Evolutionary conservation across 1,140 invertebrate species (phyloP).

Genomic region (Eriosoma lanigerum): DNA sequence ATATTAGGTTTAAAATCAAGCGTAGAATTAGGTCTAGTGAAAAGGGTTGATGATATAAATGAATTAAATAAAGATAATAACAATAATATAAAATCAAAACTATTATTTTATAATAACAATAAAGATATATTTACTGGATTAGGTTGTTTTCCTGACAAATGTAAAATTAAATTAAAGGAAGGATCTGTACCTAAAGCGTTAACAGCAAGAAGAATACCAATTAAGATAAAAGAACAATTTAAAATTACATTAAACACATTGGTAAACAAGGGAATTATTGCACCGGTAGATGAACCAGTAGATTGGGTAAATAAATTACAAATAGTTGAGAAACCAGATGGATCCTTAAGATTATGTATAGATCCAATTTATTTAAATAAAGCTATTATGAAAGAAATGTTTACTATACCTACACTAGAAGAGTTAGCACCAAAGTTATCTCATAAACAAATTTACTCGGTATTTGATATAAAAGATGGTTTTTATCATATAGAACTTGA

Average conservation of each 20-base stretch:
- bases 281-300: background rate
- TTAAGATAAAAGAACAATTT: conserved; percentile 17
- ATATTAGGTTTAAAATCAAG: background rate
- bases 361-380: conserved; percentile 13
- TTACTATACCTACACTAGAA: background rate
- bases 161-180: conserved; percentile 5
- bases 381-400: conserved; percentile 1
- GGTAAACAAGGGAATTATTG: background rate
- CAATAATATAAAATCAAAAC: background rate
- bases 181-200: background rate
- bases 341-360: background rate
- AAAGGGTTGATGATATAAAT: background rate
- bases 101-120: background rate
- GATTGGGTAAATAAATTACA: background rate
- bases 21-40: background rate
- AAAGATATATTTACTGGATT: conserved; percentile 44
- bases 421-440: background rate
- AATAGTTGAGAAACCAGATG: background rate
- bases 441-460: background rate
- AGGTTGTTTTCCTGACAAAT: conserved; percentile 11
- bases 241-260: conserved; percentile 8
- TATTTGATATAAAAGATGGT: conserved; percentile 12
- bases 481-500: background rate
- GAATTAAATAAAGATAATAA: background rate
- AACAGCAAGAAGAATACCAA: conserved; percentile 24